Base-by-base conservation (phyloP, 2,888 invertebrate genomes). In the Parthenolecanium corni region DNA sequence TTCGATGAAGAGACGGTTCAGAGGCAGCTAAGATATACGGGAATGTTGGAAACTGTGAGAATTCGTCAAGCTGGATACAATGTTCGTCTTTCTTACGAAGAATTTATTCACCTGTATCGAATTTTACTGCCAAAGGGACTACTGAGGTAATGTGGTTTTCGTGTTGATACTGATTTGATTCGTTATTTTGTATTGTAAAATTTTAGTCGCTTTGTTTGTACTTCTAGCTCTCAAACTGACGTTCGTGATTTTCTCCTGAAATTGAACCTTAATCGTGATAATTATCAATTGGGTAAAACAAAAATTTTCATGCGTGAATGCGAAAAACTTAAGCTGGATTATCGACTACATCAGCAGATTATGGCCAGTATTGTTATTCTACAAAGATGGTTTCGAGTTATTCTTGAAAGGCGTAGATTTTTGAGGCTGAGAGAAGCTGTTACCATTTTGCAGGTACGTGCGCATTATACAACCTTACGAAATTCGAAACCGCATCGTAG, bases 1-100 rank as follows among this genome's bases (percentile, higher is more conserved):
- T 95, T 95, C 75, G 92, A 94, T 73, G 90, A 94, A 70, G 89
- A 90, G 66, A 89, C 93, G 0, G 93, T 95, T 9, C 86, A 93
- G 70, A 79, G 93, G 56, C 87, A 90, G 73, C 77, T 96, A 64
- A 79, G 94, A 11, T 96, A 96, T 75, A 95, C 95, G 0, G 96
- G 96, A 66, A 96, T 95, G 95, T 72, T 96, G 70, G 95, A 95
- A 73, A 96, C 95, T 0, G 95, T 95, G 14, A 79, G 93, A 69
- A 95, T 96, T 67, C 78, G 95, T 54, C 90, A 93, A 72, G 93
- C 94, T 1, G 95, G 95, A 1, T 96, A 94, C 76, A 93, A 93
- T 74, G 93, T 95, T 66, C 80, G 95, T 38, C 80, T 95, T 38
- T 86, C 89, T 0, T 94, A 93, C 74, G 91, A 93, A 72, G 93